Conservation (phyloP, 2,888 invertebrate genomes). For the Cheilosia soror region DNA sequence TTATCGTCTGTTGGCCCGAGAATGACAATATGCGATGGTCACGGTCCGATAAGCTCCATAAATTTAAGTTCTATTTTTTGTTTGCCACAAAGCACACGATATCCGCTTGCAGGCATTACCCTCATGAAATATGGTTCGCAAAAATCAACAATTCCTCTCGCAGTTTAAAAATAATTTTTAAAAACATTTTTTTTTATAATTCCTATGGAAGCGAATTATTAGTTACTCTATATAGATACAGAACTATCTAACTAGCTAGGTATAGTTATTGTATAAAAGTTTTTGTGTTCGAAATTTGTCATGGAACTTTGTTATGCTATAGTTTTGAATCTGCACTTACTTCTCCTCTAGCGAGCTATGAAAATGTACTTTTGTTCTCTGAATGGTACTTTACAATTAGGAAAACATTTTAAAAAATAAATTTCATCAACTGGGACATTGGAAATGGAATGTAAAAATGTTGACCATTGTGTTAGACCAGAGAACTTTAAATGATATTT, state of each 20-base stretch:
- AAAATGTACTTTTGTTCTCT: neutral
- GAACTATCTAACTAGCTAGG: neutral
- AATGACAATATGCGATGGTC: slow-evolving; percentile 40
- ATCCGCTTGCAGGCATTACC: neutral
- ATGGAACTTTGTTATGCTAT: neutral
- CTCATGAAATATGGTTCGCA: slow-evolving; percentile 2
- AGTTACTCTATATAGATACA: slow-evolving; percentile 10
- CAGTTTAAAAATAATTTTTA: slow-evolving; percentile 25
- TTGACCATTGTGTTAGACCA: neutral
- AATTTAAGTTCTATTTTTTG: slow-evolving; percentile 10
- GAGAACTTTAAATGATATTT: neutral
- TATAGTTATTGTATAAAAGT: neutral
- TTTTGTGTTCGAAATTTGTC: neutral
- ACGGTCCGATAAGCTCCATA: slow-evolving; percentile 33
- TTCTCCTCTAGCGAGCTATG: neutral
- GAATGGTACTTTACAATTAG: neutral
- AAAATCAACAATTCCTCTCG: neutral
- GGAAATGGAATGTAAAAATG: neutral
- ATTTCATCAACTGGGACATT: neutral
- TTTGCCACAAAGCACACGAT: neutral
- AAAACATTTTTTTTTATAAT: slow-evolving; percentile 10
- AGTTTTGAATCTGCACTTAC: neutral
- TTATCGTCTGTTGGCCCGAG: slow-evolving; percentile 29
- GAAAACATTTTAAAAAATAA: neutral
- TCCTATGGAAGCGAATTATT: slow-evolving; percentile 33